A percentile compares a stretch with the other conserved stretches of the same genome.
Evolutionary conservation across 53 echinoderm and acorn worm genomes (phyloP).

Genomic region (Temnopleurus reevesii): DNA sequence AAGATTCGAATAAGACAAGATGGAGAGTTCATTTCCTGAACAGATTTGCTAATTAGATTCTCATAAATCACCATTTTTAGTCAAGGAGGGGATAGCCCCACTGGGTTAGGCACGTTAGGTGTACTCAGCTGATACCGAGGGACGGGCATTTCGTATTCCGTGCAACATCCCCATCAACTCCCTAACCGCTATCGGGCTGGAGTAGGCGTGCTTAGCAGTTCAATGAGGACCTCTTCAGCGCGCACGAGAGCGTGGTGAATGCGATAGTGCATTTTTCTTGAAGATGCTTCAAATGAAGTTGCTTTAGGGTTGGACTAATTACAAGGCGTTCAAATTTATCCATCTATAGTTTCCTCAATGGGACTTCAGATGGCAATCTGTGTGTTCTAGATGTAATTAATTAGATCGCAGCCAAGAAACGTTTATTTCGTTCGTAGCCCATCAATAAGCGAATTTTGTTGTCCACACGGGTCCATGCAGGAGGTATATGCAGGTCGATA

Average conservation of each 20-base stretch:
- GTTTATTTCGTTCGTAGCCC: conserved; percentile 8
- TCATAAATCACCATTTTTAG: conserved; percentile 26
- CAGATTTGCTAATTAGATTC: conserved; percentile 41
- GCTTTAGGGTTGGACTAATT: conserved; percentile 14
- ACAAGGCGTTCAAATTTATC: conserved; percentile 22
- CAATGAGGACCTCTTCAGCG: conserved; percentile 41
- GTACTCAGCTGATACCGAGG: conserved; percentile 23
- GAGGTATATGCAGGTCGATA: too few relatives aligned
- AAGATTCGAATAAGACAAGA: conserved; percentile 1
- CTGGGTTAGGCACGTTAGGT: conserved; percentile 14
- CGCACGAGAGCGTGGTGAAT: neutral
- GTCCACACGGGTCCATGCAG: too few relatives aligned
- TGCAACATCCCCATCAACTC: conserved; percentile 30
- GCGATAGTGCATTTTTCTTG: neutral
- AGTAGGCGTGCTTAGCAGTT: conserved; percentile 18
- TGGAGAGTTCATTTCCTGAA: conserved; percentile 35
- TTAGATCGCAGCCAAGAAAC: neutral
- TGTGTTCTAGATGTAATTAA: conserved; percentile 7
- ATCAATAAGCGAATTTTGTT: conserved; percentile 8
- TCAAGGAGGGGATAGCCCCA: neutral
- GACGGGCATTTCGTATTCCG: neutral
- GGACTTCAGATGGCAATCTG: conserved; percentile 20
- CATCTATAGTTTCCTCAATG: conserved; percentile 33
- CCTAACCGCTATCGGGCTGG: conserved; percentile 19
- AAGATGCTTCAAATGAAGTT: neutral